Conservation (phyloP, 2,888 invertebrate species). For the Drosophila aldrichi region DNA sequence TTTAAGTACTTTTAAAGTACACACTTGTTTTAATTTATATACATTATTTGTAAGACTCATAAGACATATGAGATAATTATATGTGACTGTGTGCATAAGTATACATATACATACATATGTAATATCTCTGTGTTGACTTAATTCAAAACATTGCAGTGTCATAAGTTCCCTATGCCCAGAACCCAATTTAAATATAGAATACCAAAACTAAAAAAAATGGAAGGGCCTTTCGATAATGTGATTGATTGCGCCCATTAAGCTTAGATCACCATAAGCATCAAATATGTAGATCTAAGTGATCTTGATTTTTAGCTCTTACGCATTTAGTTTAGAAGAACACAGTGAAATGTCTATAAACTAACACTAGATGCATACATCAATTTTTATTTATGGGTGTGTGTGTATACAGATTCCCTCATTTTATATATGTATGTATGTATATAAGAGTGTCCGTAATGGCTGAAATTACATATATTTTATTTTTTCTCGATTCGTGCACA, state of each 20-base stretch:
- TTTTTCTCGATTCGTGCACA: conserved; percentile 4
- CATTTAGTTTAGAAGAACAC: not conserved
- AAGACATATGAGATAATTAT: conserved; percentile 6
- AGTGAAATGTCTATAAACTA: not conserved
- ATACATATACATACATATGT: not conserved
- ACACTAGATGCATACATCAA: conserved; percentile 3
- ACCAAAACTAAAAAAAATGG: not conserved
- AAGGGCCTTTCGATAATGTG: not conserved
- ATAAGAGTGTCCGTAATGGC: not conserved
- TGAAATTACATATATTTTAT: not conserved
- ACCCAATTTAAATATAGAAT: not conserved
- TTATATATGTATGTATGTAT: not conserved
- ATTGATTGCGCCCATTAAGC: not conserved
- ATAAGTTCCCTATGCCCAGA: not conserved
- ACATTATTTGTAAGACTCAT: conserved; percentile 16
- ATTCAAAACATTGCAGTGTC: conserved; percentile 14
- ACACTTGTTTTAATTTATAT: conserved; percentile 29
- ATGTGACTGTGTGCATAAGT: conserved; percentile 5
- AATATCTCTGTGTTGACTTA: conserved; percentile 4
- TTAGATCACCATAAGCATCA: too few species aligned
- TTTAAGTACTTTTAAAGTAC: conserved; percentile 30
- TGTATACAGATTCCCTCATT: not conserved
- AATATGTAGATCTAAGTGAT: too few species aligned
- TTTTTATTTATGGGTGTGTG: not conserved
- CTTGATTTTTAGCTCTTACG: not conserved